phyloP scores from a whole-genome alignment of 2,797 vertebrate species.

The Glossophaga mutica region DNA sequence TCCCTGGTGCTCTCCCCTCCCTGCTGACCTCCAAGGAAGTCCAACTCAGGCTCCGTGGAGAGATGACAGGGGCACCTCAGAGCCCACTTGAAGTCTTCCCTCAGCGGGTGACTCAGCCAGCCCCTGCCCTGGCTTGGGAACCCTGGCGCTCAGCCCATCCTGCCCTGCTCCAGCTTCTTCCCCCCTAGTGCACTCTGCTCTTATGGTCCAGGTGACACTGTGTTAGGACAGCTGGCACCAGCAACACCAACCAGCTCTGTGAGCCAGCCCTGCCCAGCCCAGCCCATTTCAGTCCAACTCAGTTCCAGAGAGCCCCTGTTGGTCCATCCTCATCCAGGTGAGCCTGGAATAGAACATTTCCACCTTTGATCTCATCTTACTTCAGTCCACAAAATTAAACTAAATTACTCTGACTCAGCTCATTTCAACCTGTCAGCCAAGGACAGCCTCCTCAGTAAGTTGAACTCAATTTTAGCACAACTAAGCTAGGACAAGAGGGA shows the following conservation, averaged over 20 bases:
- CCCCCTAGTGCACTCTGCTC: fast-evolving
- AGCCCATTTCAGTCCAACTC: too few relatives aligned
- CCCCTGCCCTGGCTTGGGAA: neutral
- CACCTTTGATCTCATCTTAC: neutral
- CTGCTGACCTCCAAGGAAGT: too few relatives aligned
- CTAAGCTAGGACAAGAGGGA: neutral
- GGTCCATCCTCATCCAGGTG: neutral
- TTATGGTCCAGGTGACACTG: neutral
- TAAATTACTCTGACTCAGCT: neutral
- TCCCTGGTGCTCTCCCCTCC: neutral
- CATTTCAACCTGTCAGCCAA: too few relatives aligned
- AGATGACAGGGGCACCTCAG: neutral
- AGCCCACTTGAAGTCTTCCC: neutral
- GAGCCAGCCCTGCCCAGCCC: too few relatives aligned
- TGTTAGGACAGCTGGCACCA: neutral
- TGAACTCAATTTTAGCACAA: neutral
- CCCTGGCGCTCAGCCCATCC: neutral
- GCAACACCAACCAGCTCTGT: too few relatives aligned
- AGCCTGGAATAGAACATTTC: neutral
- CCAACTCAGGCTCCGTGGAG: neutral
- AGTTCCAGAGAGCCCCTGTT: neutral
- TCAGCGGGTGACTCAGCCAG: fast-evolving
- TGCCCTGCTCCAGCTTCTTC: too few relatives aligned
- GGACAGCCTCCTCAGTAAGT: neutral
- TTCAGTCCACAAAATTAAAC: neutral